Evolutionary conservation across 2,797 vertebrate species (phyloP).

Genomic region (Pangasius krempfi): DNA sequence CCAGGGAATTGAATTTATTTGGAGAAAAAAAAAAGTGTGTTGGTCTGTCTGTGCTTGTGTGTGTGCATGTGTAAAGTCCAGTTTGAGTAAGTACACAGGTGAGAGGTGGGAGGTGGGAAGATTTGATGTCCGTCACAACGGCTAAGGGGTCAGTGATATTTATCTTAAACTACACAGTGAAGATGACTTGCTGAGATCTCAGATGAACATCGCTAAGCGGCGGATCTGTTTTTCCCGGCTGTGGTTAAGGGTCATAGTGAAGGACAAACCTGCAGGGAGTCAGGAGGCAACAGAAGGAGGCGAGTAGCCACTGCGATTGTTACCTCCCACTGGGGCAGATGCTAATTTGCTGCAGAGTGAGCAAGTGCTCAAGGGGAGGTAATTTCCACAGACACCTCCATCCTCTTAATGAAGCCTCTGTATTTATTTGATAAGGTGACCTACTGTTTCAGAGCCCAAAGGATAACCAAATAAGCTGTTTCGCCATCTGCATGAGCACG

Average conservation of each 20-base stretch:
- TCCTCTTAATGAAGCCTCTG: slow-evolving; percentile 1
- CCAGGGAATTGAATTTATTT: neutral
- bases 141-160: neutral
- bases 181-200: neutral
- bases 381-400: slow-evolving; percentile 4
- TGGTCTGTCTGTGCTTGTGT: neutral
- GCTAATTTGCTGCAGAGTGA: slow-evolving; percentile 27
- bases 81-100: neutral
- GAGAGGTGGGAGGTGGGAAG: neutral
- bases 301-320: neutral
- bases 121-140: neutral
- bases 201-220: neutral
- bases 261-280: slow-evolving; percentile 22
- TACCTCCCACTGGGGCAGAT: slow-evolving; percentile 16
- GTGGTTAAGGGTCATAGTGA: neutral
- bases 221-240: neutral
- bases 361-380: slow-evolving; percentile 14
- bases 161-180: neutral
- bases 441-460: neutral
- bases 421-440: neutral
- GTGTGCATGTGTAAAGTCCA: neutral
- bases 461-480: neutral
- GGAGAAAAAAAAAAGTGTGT: no score
- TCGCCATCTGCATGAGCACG: neutral
- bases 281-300: neutral